Evolutionary conservation across 2,888 invertebrate genomes (phyloP), one percentile per base, ranked within the genome.

Genomic region (Antheraea assamensis): DNA sequence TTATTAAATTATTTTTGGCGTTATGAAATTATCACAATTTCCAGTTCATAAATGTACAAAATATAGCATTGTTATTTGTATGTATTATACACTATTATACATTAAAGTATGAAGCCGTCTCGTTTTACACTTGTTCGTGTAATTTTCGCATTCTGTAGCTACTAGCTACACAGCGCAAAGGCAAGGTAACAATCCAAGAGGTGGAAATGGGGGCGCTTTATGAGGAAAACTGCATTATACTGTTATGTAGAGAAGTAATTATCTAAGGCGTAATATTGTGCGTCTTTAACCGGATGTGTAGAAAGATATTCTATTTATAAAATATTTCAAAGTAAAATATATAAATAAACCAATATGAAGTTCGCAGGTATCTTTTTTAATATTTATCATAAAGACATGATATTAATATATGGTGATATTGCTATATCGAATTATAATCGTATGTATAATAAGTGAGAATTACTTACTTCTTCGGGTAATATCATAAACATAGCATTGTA

Each of bases 161-260:
- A 49, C 76, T 79, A 80, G 80, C 80, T 80, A 76, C 77, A 76
- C 80, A 76, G 78, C 79, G 78, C 77, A 82, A 83, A 81, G 79
- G 80, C 79, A 80, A 81, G 82, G 86, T 84, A 88, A 89, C 88
- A 87, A 89, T 91, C 88, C 82, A 84, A 84, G 83, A 83, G 85
- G 86, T 84, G 83, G 83, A 86, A 87, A 84, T 76, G 87, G 85
- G 86, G 83, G 83, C 82, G 83, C 84, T 80, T 78, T 77, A 77
- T 78, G 83, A 83, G 82, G 81, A 82, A 83, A 89, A 89, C 86
- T 87, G 79, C 83, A 81, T 89, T 89, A 87, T 80, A 82, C 78
- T 82, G 78, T 82, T 74, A 68, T 31, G 47, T 58, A 30, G 61
- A 64, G 72, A 73, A 24, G 61, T 61, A 61, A 31, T 52, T 31